These are phyloP conservation scores for Pollimyrus isidori DNA, from an alignment of 2,113 vertebrate genomes.

Conservation along the genomic window DNA sequence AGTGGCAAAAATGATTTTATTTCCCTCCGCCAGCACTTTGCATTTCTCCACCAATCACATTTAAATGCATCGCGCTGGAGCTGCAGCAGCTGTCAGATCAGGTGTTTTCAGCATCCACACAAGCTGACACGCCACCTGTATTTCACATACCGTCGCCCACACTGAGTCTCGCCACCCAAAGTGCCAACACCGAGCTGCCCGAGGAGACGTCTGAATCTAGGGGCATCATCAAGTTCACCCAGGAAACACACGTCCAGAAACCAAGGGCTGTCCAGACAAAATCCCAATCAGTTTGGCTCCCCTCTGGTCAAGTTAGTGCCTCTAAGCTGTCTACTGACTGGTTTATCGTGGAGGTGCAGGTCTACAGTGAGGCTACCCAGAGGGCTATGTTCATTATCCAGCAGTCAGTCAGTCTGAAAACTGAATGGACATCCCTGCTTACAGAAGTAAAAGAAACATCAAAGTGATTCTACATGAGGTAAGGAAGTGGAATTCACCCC, in stretches of 20 bases:
- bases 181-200: neutral
- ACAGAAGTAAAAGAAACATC: neutral
- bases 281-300: neutral
- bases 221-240: neutral
- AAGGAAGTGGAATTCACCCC: neutral
- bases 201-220: neutral
- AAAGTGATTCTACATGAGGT: neutral
- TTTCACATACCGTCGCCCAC: neutral
- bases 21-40: neutral
- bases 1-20: neutral
- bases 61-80: neutral
- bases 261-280: neutral
- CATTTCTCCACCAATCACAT: neutral
- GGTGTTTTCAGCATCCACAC: neutral
- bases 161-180: neutral
- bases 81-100: neutral
- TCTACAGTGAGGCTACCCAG: neutral
- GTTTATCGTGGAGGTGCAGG: neutral
- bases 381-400: neutral
- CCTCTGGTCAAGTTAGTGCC: neutral
- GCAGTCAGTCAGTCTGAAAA: neutral
- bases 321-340: neutral
- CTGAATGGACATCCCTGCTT: neutral
- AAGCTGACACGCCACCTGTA: neutral
- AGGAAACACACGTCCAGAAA: neutral